Evolutionary conservation across 1,140 invertebrate genomes (phyloP).

Genomic region (Drosophila neocordata): DNA sequence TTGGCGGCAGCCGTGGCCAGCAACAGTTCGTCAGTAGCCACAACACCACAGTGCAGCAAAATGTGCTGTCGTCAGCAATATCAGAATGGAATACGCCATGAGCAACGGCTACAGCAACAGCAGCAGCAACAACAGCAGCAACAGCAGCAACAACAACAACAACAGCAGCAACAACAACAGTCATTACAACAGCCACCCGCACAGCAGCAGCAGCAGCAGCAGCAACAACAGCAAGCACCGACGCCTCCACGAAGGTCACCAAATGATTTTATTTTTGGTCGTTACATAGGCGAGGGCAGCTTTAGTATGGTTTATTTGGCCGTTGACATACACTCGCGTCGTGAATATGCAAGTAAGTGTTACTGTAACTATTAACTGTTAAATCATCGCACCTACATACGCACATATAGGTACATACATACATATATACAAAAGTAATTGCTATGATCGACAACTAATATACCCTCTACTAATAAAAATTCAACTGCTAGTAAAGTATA

Average conservation of each 20-base stretch:
- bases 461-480: no score
- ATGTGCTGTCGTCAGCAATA: slow-evolving; percentile 58
- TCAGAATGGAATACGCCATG: slow-evolving; percentile 30
- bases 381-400: not conserved
- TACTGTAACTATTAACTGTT: not conserved
- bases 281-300: slow-evolving; percentile 97
- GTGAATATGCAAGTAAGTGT: slow-evolving; percentile 96
- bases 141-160: slow-evolving; percentile 35
- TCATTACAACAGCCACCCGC: slow-evolving; percentile 24
- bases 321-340: slow-evolving; percentile 93
- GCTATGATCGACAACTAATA: no score
- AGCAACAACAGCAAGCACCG: slow-evolving; percentile 65
- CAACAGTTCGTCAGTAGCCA: slow-evolving; percentile 63
- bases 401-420: no score
- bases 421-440: no score
- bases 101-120: slow-evolving; percentile 33
- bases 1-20: slow-evolving; percentile 73
- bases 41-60: slow-evolving; percentile 59
- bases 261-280: slow-evolving; percentile 97
- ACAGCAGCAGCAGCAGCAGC: slow-evolving; percentile 25
- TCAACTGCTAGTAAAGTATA: no score
- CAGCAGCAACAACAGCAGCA: slow-evolving; percentile 21
- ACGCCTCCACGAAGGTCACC: slow-evolving; percentile 87
- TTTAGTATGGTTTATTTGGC: slow-evolving; percentile 97
- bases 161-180: slow-evolving; percentile 45